Percentiles rank a stretch among this genome's conserved stretches.
Conservation (phyloP, 2,888 invertebrate species). For the Ferdinandea cuprea region DNA sequence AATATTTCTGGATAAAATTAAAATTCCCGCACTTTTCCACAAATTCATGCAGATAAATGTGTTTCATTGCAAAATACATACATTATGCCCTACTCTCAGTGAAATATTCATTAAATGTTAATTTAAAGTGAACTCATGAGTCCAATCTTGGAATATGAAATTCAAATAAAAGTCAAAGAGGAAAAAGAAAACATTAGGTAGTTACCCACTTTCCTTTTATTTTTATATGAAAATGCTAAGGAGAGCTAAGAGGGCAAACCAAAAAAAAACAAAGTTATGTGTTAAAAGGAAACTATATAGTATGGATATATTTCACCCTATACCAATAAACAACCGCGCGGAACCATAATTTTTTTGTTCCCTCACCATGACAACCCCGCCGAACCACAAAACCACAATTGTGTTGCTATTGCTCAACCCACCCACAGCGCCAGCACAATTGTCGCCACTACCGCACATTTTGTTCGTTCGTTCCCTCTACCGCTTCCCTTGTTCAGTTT, state of each 20-base stretch:
- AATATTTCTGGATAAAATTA: no score
- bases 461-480: constrained; percentile 1
- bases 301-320: constrained; percentile 53
- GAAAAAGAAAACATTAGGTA: not conserved
- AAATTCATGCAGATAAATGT: constrained; percentile 3
- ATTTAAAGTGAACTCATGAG: constrained; percentile 26
- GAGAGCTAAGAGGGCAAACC: constrained; percentile 12
- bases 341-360: constrained; percentile 47
- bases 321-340: constrained; percentile 63
- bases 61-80: constrained; percentile 11
- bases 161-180: not conserved
- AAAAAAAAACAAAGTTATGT: not conserved
- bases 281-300: constrained; percentile 5
- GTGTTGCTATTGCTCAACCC: constrained; percentile 27
- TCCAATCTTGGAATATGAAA: constrained; percentile 38
- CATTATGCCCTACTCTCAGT: constrained; percentile 18
- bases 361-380: constrained; percentile 36
- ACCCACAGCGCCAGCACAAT: constrained; percentile 43
- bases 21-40: not conserved
- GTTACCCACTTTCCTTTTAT: not conserved
- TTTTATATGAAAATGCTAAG: constrained; percentile 47
- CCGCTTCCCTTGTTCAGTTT: constrained; percentile 57
- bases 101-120: constrained; percentile 57
- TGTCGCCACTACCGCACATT: constrained; percentile 62
- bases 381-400: constrained; percentile 48